These are phyloP conservation scores for Xylota segnis DNA, from an alignment of 2,888 invertebrate genomes.

Conservation along the genomic window DNA sequence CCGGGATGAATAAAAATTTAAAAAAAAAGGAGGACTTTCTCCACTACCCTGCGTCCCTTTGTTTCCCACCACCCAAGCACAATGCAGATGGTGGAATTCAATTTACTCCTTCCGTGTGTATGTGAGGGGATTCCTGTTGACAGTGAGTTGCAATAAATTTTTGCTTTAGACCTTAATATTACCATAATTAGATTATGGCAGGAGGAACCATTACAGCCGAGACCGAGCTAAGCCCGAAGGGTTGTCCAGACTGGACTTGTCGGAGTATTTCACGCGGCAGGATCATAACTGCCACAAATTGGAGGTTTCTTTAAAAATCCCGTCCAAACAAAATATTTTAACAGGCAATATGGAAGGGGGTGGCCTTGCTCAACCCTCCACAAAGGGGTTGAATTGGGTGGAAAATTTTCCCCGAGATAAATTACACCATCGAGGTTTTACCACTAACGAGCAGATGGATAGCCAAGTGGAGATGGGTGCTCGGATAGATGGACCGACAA, in stretches of 20 bases:
- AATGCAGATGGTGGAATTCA: conserved; percentile 46
- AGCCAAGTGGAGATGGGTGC: conserved; percentile 48
- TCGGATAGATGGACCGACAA: conserved; percentile 35
- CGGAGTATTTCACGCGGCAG: neutral
- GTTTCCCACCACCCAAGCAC: neutral
- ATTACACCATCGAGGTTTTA: conserved; percentile 52
- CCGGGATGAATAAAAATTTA: conserved; percentile 37
- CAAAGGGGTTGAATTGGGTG: conserved; percentile 28
- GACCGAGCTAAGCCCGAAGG: conserved; percentile 11
- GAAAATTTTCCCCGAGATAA: conserved; percentile 48
- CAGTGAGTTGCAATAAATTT: neutral
- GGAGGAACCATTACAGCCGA: conserved; percentile 16
- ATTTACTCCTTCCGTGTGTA: conserved; percentile 38
- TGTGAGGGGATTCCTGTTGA: conserved; percentile 4
- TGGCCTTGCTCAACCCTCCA: neutral
- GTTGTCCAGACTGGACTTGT: neutral
- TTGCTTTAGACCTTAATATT: conserved; percentile 32
- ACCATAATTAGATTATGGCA: conserved; percentile 38
- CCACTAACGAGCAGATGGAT: conserved; percentile 59
- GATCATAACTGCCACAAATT: conserved; percentile 37
- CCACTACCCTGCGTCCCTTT: neutral
- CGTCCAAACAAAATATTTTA: conserved; percentile 25
- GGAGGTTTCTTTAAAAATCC: conserved; percentile 5
- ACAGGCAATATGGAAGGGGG: neutral
- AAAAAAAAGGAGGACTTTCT: conserved; percentile 8